Conservation (phyloP, 2,888 invertebrate species). For the Cheilosia grossa region DNA sequence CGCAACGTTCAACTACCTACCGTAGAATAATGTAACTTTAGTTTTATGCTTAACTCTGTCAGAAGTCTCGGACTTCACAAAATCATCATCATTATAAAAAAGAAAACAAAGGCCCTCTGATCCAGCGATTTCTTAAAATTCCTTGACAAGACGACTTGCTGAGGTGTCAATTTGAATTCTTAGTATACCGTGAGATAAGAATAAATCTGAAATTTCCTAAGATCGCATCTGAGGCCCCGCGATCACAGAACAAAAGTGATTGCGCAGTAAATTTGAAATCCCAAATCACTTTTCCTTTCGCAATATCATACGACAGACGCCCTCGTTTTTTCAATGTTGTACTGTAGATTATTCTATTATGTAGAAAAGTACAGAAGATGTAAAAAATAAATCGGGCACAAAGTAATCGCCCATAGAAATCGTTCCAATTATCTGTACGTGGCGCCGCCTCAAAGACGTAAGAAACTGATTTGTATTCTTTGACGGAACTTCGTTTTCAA, state of each 20-base stretch:
- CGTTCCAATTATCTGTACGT: slow-evolving; percentile 52
- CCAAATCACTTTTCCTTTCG: not conserved
- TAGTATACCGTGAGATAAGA: too few species aligned
- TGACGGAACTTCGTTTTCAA: not conserved
- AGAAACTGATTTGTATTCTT: slow-evolving; percentile 49
- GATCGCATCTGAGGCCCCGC: not conserved
- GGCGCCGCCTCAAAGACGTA: slow-evolving; percentile 37
- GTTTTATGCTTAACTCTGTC: too few species aligned
- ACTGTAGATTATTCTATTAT: not conserved
- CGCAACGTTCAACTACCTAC: too few species aligned
- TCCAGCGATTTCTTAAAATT: too few species aligned
- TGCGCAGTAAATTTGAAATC: not conserved
- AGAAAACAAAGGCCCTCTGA: too few species aligned
- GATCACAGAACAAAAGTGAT: not conserved
- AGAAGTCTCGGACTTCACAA: too few species aligned
- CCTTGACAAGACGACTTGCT: too few species aligned
- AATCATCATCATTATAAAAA: too few species aligned
- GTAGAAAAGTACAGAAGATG: not conserved
- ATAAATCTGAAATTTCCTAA: not conserved
- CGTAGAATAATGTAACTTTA: too few species aligned
- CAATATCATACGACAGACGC: not conserved
- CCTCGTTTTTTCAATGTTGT: not conserved
- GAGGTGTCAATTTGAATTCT: not conserved
- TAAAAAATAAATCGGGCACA: not conserved
- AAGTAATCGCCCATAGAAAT: slow-evolving; percentile 34